A percentile compares a stretch with the other conserved stretches of the same genome.
Evolutionary conservation across 2,113 vertebrate species (phyloP).

Genomic region (Antennarius striatus): DNA sequence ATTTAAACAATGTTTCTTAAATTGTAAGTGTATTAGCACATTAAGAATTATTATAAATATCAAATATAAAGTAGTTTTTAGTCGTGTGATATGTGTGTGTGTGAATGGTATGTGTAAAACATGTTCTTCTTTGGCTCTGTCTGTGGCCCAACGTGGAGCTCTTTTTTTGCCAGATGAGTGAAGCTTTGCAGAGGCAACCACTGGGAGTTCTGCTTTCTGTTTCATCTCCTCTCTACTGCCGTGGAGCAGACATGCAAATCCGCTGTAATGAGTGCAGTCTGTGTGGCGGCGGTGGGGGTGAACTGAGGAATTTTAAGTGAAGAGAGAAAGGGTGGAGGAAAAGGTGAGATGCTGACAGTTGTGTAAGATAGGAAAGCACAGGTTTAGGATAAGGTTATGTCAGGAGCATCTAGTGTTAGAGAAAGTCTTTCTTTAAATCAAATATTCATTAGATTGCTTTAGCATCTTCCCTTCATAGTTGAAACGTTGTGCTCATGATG

Average conservation of each 20-base stretch:
- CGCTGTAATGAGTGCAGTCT: slow-evolving; percentile 74
- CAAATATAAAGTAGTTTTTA: too few species aligned
- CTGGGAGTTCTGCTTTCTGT: slow-evolving; percentile 80
- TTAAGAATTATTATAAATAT: too few species aligned
- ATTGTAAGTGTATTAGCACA: too few species aligned
- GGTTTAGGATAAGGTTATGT: slow-evolving; percentile 51
- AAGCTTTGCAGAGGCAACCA: slow-evolving; percentile 75
- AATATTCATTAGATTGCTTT: slow-evolving; percentile 69
- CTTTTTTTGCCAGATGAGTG: slow-evolving; percentile 73
- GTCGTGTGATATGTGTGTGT: too few species aligned
- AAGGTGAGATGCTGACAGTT: slow-evolving; percentile 50
- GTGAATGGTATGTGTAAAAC: slow-evolving; percentile 8
- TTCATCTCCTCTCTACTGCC: slow-evolving; percentile 76
- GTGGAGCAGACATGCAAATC: slow-evolving; percentile 82
- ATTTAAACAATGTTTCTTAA: too few species aligned
- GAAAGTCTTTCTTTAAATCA: slow-evolving; percentile 67
- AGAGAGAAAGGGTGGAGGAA: slow-evolving; percentile 47
- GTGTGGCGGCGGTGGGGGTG: slow-evolving; percentile 44
- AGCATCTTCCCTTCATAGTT: slow-evolving; percentile 47
- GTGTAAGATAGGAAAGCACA: slow-evolving; percentile 39
- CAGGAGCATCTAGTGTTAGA: slow-evolving; percentile 48
- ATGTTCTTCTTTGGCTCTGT: slow-evolving; percentile 65
- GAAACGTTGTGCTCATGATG: slow-evolving; percentile 53
- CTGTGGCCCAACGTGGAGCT: slow-evolving; percentile 72
- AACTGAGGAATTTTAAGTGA: slow-evolving; percentile 68